Evolutionary conservation across 1,140 invertebrate species (phyloP).

Genomic region (Pseudoatta argentina): DNA sequence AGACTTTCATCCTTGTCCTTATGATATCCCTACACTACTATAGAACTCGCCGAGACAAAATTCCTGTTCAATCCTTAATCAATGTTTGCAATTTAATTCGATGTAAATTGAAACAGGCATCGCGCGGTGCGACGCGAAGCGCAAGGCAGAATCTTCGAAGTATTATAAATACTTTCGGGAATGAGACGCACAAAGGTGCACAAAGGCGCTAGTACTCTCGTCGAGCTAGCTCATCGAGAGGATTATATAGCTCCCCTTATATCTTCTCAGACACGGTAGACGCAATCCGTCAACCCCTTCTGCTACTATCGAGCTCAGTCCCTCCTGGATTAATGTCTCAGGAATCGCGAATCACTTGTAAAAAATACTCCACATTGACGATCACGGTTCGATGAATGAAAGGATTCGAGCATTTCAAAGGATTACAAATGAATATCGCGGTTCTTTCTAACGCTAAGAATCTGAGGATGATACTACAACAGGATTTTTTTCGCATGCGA

Average conservation of each 20-base stretch:
- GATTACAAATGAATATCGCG: slow-evolving; percentile 15
- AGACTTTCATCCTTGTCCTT: no score
- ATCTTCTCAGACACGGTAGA: slow-evolving; percentile 39
- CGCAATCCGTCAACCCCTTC: slow-evolving; percentile 64
- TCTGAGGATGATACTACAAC: background rate
- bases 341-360: slow-evolving; percentile 55
- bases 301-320: slow-evolving; percentile 28
- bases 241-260: slow-evolving; percentile 60
- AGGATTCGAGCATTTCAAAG: slow-evolving; percentile 1
- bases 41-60: background rate
- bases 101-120: slow-evolving; percentile 59
- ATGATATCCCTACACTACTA: no score
- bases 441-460: background rate
- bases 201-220: slow-evolving; percentile 50
- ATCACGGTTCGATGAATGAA: slow-evolving; percentile 26
- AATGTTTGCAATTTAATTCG: slow-evolving; percentile 59
- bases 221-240: slow-evolving; percentile 67
- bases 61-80: slow-evolving; percentile 40
- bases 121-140: slow-evolving; percentile 5
- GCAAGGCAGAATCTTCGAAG: slow-evolving; percentile 42
- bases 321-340: slow-evolving; percentile 52
- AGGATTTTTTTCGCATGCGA: background rate
- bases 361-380: slow-evolving; percentile 63
- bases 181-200: slow-evolving; percentile 58
- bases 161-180: slow-evolving; percentile 69